Percentiles rank a stretch among this genome's conserved stretches.
These are phyloP conservation scores for Montipora capitata DNA, from an alignment of 92 coral and sea anemone species.

Conservation along the genomic window DNA sequence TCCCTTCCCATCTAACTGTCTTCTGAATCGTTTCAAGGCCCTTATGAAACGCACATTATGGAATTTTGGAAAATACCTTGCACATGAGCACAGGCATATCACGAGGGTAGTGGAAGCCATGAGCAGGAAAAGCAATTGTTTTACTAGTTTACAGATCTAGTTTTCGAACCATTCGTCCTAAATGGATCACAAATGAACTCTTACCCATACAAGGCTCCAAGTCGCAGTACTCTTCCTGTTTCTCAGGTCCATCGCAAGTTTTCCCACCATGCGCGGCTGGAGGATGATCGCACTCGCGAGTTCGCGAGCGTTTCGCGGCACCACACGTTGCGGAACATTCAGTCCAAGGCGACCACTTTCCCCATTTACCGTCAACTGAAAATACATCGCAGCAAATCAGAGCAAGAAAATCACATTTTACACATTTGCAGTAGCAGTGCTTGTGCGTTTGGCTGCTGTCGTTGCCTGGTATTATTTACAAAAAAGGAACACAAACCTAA, in stretches of 20 bases:
- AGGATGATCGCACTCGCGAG: slow-evolving; percentile 88
- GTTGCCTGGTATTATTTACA: no score
- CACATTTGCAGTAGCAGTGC: no score
- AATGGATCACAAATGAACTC: slow-evolving; percentile 3
- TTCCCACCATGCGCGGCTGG: slow-evolving; percentile 91
- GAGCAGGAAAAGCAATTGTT: no score
- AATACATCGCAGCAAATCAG: background rate
- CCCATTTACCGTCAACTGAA: slow-evolving; percentile 89
- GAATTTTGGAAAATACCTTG: no score
- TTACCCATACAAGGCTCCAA: slow-evolving; percentile 82
- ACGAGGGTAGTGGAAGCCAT: no score
- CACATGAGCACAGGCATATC: no score
- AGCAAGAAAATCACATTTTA: background rate
- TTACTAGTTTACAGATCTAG: no score
- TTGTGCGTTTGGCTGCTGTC: no score
- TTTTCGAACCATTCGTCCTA: background rate
- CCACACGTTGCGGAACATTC: slow-evolving; percentile 90
- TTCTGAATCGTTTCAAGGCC: no score
- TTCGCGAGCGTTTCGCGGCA: slow-evolving; percentile 88
- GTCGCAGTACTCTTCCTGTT: slow-evolving; percentile 90
- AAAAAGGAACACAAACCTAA: no score
- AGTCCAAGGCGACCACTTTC: slow-evolving; percentile 88
- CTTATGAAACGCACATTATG: no score
- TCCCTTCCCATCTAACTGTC: no score
- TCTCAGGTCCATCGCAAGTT: slow-evolving; percentile 88